These are phyloP conservation scores for Oxyscelio sp. DNA, from an alignment of 2,888 invertebrate genomes.

Conservation along the genomic window DNA sequence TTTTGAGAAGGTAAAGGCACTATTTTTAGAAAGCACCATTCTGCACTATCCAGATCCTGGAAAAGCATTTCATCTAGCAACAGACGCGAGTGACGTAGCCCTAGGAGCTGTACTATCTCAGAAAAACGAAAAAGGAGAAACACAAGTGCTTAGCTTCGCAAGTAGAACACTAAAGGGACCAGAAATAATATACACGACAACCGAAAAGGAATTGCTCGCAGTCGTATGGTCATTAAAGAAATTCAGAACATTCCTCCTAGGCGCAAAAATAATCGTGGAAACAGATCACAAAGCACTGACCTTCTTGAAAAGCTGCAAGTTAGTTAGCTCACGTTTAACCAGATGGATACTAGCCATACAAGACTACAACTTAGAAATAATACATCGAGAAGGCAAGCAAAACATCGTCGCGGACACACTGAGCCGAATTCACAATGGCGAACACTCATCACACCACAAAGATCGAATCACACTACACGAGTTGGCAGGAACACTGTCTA, in stretches of 20 bases:
- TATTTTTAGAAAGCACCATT: not conserved
- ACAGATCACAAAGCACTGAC: constrained; percentile 23
- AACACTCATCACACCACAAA: too few species aligned
- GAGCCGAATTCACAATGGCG: not conserved
- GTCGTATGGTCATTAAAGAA: constrained; percentile 9
- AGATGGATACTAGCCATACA: constrained; percentile 14
- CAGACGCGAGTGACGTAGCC: not conserved
- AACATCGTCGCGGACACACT: constrained; percentile 1
- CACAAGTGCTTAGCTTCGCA: too few species aligned
- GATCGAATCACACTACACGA: not conserved
- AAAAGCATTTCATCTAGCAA: not conserved
- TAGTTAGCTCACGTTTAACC: constrained; percentile 1
- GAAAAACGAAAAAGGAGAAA: too few species aligned
- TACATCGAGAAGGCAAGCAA: not conserved
- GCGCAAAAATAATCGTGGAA: not conserved
- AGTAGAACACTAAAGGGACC: too few species aligned
- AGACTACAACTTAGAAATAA: not conserved
- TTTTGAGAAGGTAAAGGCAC: not conserved
- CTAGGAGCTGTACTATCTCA: not conserved
- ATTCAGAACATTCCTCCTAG: not conserved
- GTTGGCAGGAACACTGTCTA: not conserved
- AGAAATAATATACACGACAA: not conserved
- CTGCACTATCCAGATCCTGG: not conserved
- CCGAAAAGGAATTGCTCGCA: constrained; percentile 14
- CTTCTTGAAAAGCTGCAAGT: constrained; percentile 3